Evolutionary conservation across 53 echinoderm and acorn worm genomes (phyloP).

Genomic region (Stichopus horrens): DNA sequence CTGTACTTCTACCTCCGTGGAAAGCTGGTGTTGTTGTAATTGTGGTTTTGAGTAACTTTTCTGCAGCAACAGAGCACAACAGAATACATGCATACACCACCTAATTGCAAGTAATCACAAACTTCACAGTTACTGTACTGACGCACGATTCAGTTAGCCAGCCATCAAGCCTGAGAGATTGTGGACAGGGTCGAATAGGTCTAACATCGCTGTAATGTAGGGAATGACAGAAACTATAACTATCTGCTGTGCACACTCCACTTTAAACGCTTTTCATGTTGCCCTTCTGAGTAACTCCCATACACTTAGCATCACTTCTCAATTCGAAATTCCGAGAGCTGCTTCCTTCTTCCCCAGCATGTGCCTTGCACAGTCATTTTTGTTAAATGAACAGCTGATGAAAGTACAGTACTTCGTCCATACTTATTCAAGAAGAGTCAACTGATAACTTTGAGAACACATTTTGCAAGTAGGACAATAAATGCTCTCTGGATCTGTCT

Average conservation of each 20-base stretch:
- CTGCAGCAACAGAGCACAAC: no score
- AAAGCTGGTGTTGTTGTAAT: no score
- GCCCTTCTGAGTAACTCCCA: background rate
- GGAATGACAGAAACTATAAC: no score
- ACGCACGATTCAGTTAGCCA: no score
- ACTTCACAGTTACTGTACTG: no score
- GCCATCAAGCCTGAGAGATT: no score
- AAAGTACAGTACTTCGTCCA: background rate
- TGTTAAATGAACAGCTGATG: background rate
- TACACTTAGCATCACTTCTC: background rate
- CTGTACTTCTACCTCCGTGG: background rate
- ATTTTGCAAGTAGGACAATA: constrained; percentile 6
- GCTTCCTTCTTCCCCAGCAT: background rate
- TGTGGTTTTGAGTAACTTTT: no score
- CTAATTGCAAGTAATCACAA: no score
- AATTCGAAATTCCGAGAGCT: background rate
- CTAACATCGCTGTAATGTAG: no score
- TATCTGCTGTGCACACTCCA: background rate
- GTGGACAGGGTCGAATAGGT: no score
- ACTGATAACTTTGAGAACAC: constrained; percentile 3
- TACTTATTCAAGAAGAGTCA: background rate
- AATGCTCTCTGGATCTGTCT: background rate
- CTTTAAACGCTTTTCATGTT: background rate
- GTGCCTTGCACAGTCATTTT: background rate
- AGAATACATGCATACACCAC: no score